phyloP scores from a whole-genome alignment of 2,797 vertebrate genomes.

The Phoeniculus purpureus region DNA sequence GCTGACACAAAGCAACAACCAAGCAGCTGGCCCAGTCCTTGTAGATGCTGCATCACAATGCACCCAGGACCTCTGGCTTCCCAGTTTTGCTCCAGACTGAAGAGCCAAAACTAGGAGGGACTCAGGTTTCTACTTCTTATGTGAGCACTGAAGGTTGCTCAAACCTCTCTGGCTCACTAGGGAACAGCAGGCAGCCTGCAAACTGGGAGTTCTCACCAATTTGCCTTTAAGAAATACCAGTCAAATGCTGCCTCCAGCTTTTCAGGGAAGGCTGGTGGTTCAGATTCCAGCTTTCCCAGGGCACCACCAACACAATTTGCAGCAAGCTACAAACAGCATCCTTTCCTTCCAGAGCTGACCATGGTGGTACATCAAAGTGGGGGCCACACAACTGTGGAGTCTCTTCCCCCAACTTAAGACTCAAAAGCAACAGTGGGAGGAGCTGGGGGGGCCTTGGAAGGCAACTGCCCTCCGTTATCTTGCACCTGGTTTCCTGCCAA shows the following conservation, averaged over 20 bases:
- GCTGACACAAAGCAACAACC: neutral
- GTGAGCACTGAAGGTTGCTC: neutral
- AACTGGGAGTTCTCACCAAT: neutral
- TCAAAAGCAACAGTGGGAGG: constrained; percentile 4
- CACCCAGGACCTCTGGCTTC: neutral
- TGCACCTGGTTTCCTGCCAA: neutral
- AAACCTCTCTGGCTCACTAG: neutral
- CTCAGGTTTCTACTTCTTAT: neutral
- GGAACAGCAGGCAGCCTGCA: neutral
- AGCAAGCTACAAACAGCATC: neutral
- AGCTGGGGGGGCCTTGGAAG: neutral
- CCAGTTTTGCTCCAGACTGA: neutral
- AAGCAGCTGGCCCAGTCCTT: neutral
- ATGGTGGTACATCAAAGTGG: neutral
- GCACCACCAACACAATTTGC: neutral
- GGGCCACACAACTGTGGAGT: neutral
- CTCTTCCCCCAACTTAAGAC: neutral
- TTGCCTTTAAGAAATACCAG: neutral
- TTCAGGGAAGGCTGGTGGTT: neutral
- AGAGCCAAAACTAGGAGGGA: neutral
- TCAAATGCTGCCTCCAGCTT: neutral
- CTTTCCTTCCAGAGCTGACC: neutral
- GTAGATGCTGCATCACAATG: neutral
- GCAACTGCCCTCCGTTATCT: constrained; percentile 18
- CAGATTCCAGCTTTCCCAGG: neutral